Base-by-base conservation (phyloP, 2,888 invertebrate species). In the Tholera decimalis region DNA sequence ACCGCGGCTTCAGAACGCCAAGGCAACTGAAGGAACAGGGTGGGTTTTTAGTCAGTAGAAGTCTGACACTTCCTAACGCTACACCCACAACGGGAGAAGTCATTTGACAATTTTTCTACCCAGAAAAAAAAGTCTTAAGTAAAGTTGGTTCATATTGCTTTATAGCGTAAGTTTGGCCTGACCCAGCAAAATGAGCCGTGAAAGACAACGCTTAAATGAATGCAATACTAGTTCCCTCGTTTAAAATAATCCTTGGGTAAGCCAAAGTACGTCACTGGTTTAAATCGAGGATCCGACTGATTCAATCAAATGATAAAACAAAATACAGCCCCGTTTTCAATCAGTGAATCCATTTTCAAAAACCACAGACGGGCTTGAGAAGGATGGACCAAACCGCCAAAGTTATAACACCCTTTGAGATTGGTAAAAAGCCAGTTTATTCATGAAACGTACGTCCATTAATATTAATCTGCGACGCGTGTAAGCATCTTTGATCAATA, bases 401-500 rank as follows among this genome's bases (percentile, higher is more conserved):
- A 43, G 15, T n/a, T 4, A 8, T 26, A 8, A 4, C 1, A 49
- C 6, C n/a, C 6, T 35, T 59, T 59, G 22, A 6, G 28, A n/a
- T n/a, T 22, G 18, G 20, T 0, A 7, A 62, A 55, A 39, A 33
- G 4, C n/a, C n/a, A 20, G 9, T 13, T 26, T 13, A 39, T 41
- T 11, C 22, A 39, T 39, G 15, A 67, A 22, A 46, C 33, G 37
- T 26, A 39, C 30, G 26, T 30, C 30, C 39, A 65, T 56, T 41
- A 35, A 57, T 28, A 41, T 57, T 47, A 39, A 41, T 67, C 26
- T 22, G 8, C 8, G 20, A 39, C 33, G 5, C 26, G 20, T 26
- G 37, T 9, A 49, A 8, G 7, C 13, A 28, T 58, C n/a, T 50
- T 26, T 37, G 24, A 50, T 68, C 43, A 30, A 44, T 37, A 59